phyloP scores from a whole-genome alignment of 2,797 vertebrate species.

The Ceryle rudis region DNA sequence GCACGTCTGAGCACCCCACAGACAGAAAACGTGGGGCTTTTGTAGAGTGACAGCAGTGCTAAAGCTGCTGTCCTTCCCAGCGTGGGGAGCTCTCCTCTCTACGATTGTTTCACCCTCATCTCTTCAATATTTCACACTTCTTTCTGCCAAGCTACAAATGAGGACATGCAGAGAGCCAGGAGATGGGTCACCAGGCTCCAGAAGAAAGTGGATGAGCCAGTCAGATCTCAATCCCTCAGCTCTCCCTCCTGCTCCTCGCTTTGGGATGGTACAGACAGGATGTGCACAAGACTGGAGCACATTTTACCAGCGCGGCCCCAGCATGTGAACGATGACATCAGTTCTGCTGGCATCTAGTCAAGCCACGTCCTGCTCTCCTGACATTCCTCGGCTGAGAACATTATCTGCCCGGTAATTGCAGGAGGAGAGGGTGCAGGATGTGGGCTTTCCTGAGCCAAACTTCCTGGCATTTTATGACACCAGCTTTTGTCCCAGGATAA shows the following conservation, averaged over 20 bases:
- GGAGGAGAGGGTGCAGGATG: background rate
- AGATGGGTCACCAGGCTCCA: background rate
- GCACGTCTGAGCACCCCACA: background rate
- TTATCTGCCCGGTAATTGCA: background rate
- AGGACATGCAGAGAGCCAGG: background rate
- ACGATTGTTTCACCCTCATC: background rate
- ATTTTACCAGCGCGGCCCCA: background rate
- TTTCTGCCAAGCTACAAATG: fast-evolving
- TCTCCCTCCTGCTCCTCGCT: background rate
- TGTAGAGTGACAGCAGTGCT: background rate
- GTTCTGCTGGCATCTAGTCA: background rate
- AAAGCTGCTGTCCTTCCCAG: background rate
- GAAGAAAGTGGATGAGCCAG: background rate
- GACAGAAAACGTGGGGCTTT: background rate
- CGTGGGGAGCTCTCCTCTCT: background rate
- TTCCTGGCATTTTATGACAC: background rate
- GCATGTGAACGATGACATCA: background rate
- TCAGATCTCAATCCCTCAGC: background rate
- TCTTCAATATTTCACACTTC: background rate
- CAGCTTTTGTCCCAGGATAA: background rate
- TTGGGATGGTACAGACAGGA: background rate
- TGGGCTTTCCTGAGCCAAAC: background rate
- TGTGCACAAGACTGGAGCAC: background rate
- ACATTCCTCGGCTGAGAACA: background rate
- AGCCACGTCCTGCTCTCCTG: background rate